Evolutionary conservation across 2,888 invertebrate species (phyloP).

Genomic region (Agrochola lota): DNA sequence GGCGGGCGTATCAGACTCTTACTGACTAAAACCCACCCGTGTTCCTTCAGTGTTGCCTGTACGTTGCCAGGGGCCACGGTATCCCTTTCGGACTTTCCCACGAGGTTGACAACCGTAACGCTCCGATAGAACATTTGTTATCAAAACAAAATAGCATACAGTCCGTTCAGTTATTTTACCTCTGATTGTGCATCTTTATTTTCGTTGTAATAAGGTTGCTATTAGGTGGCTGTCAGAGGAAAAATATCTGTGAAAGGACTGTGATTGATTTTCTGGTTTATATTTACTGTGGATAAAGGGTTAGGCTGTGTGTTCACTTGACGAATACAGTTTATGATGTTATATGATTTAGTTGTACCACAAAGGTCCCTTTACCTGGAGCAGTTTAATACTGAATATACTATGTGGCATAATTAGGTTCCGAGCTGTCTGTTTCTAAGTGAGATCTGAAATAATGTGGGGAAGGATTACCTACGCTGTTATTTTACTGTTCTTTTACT

Average conservation of each 20-base stretch:
- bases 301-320: constrained; percentile 27
- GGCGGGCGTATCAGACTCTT: no score
- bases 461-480: no score
- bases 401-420: constrained; percentile 14
- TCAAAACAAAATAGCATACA: background rate
- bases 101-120: background rate
- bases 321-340: constrained; percentile 31
- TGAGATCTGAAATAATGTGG: background rate
- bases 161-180: background rate
- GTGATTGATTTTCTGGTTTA: constrained; percentile 3
- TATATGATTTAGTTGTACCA: constrained; percentile 17
- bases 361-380: constrained; percentile 17
- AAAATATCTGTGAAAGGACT: background rate
- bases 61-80: no score
- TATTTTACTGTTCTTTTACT: no score
- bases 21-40: no score
- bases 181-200: no score
- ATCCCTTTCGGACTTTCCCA: no score
- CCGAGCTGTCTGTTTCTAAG: background rate
- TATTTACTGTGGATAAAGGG: constrained; percentile 19
- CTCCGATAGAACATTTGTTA: background rate
- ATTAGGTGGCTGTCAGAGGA: background rate
- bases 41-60: no score
- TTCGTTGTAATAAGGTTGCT: background rate
- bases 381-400: constrained; percentile 27